Evolutionary conservation across 1,140 invertebrate species (phyloP).

Genomic region (Apis mellifera): DNA sequence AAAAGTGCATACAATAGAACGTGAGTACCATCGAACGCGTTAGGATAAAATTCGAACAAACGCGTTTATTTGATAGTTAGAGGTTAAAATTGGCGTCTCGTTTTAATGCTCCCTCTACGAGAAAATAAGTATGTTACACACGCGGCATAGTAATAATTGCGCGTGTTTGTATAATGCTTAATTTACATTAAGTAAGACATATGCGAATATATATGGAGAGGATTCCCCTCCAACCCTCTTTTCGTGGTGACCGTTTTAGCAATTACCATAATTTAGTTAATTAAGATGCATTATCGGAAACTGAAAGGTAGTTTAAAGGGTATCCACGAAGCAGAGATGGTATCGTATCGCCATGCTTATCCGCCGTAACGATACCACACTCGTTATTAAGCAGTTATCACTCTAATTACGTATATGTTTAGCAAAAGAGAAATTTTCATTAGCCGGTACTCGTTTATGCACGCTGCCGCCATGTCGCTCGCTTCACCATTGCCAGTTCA

Average conservation of each 20-base stretch:
- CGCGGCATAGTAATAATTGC: constrained; percentile 26
- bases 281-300: constrained; percentile 59
- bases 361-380: constrained; percentile 50
- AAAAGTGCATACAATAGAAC: neutral
- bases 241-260: constrained; percentile 4
- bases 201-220: neutral
- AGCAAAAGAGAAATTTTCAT: constrained; percentile 54
- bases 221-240: neutral
- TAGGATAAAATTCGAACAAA: neutral
- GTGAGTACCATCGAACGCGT: neutral
- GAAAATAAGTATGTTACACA: constrained; percentile 18
- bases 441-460: neutral
- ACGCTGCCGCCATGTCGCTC: neutral
- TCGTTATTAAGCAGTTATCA: constrained; percentile 61
- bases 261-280: constrained; percentile 60
- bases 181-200: constrained; percentile 44
- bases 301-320: constrained; percentile 43
- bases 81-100: constrained; percentile 20
- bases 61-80: constrained; percentile 38
- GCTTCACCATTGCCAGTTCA: constrained; percentile 13
- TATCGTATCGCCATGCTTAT: constrained; percentile 56
- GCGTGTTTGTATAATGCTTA: constrained; percentile 41
- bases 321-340: constrained; percentile 14
- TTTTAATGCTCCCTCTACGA: neutral
- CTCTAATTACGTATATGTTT: constrained; percentile 60